phyloP scores from a whole-genome alignment of 2,888 invertebrate species.

The Cancer borealis region DNA sequence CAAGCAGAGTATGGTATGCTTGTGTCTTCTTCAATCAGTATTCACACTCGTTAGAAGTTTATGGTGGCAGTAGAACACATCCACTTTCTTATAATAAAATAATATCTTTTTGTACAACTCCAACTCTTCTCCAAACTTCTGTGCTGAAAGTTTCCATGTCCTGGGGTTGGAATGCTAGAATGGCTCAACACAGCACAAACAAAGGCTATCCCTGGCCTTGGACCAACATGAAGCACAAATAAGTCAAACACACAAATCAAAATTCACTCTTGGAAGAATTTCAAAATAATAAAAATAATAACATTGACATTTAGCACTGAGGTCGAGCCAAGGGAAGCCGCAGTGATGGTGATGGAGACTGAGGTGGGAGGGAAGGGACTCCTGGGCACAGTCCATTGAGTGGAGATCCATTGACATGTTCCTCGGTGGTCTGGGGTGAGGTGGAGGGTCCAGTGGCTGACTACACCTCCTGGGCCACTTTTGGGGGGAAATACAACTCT shows the following conservation, averaged over 20 bases:
- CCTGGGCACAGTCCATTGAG: slow-evolving; percentile 70
- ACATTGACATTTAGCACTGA: slow-evolving; percentile 37
- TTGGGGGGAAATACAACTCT: neutral
- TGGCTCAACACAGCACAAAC: slow-evolving; percentile 58
- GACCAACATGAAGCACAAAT: slow-evolving; percentile 47
- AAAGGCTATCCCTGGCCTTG: slow-evolving; percentile 53
- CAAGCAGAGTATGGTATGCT: slow-evolving; percentile 53
- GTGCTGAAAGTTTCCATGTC: slow-evolving; percentile 59
- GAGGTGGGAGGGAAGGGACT: slow-evolving; percentile 62
- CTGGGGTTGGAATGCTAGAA: slow-evolving; percentile 63
- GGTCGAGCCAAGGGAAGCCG: slow-evolving; percentile 38
- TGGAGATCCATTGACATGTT: slow-evolving; percentile 68
- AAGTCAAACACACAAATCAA: slow-evolving; percentile 39
- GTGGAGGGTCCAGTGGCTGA: slow-evolving; percentile 52
- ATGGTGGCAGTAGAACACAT: slow-evolving; percentile 70
- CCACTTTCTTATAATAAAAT: slow-evolving; percentile 65
- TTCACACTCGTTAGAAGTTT: slow-evolving; percentile 48
- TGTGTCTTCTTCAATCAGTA: slow-evolving; percentile 49
- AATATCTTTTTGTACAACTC: slow-evolving; percentile 56
- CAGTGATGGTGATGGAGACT: slow-evolving; percentile 48
- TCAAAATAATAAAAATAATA: slow-evolving; percentile 3
- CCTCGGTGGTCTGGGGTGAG: slow-evolving; percentile 66
- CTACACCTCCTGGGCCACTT: slow-evolving; percentile 39
- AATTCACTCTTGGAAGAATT: slow-evolving; percentile 43
- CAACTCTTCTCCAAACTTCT: slow-evolving; percentile 61